phyloP scores from a whole-genome alignment of 2,113 vertebrate genomes.

The Glaucidium brasilianum region DNA sequence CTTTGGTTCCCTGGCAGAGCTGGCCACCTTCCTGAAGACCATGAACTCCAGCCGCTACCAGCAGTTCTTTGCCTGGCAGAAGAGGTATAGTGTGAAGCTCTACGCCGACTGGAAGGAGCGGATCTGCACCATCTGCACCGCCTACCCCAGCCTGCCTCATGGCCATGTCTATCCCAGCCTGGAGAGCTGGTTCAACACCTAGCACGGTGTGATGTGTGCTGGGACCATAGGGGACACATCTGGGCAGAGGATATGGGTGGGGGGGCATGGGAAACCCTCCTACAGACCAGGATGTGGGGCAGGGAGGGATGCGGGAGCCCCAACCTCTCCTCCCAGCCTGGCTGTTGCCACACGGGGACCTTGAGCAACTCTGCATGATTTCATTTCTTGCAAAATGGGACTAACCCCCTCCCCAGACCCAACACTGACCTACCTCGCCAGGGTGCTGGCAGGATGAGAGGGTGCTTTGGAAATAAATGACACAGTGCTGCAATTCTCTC shows the following conservation, averaged over 20 bases:
- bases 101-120: slow-evolving; percentile 82
- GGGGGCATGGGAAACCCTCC: rapidly evolving
- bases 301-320: neutral
- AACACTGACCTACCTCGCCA: neutral
- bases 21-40: slow-evolving; percentile 76
- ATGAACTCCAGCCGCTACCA: slow-evolving; percentile 76
- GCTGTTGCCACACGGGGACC: neutral
- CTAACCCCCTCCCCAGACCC: too few relatives aligned
- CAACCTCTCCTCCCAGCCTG: neutral
- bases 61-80: slow-evolving; percentile 82
- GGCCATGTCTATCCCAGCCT: slow-evolving; percentile 75
- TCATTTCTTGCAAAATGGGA: neutral
- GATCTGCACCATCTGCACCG: slow-evolving; percentile 82
- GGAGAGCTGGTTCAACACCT: slow-evolving; percentile 70
- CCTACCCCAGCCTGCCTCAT: slow-evolving; percentile 62
- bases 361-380: neutral
- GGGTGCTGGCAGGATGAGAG: neutral
- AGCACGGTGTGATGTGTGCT: rapidly evolving
- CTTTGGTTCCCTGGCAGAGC: slow-evolving; percentile 76
- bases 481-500: neutral
- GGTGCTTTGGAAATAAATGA: neutral
- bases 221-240: neutral
- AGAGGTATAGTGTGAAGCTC: slow-evolving; percentile 69
- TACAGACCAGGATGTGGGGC: neutral
- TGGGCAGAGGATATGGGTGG: neutral